phyloP scores from a whole-genome alignment of 2,113 vertebrate genomes.

The Scopus umbretta region DNA sequence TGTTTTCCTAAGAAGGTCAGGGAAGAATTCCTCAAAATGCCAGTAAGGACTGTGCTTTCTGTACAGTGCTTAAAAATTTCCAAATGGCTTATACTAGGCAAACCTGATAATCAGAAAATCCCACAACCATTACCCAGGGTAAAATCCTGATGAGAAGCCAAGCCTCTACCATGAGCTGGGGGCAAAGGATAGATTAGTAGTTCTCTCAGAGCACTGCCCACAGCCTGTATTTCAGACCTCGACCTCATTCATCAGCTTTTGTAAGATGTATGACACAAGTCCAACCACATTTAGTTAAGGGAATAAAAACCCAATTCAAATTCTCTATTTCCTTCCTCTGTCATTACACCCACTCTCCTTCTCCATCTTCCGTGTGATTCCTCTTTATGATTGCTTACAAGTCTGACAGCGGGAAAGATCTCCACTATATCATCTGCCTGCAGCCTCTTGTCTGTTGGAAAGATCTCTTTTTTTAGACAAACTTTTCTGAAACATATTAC shows the following conservation, averaged over 20 bases:
- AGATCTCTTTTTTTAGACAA: background rate
- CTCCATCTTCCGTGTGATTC: conserved; percentile 29
- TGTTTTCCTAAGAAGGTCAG: background rate
- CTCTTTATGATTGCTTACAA: conserved; percentile 10
- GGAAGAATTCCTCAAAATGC: background rate
- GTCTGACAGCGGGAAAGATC: conserved; percentile 13
- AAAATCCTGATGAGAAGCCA: background rate
- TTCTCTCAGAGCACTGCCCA: background rate
- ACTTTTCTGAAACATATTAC: background rate
- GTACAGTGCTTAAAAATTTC: background rate
- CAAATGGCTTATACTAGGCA: background rate
- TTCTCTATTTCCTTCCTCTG: conserved; percentile 20
- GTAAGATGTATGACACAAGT: background rate
- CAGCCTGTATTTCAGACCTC: background rate
- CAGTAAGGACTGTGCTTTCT: background rate
- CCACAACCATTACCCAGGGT: background rate
- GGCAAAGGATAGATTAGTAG: background rate
- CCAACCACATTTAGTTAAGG: background rate
- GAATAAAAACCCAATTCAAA: background rate
- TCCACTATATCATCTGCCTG: conserved; percentile 36
- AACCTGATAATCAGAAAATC: background rate
- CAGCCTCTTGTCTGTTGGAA: conserved; percentile 6
- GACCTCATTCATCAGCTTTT: background rate
- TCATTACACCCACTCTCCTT: conserved; percentile 46
- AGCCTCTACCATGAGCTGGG: background rate